phyloP scores from a whole-genome alignment of 2,797 vertebrate genomes.

The Carapus acus region DNA sequence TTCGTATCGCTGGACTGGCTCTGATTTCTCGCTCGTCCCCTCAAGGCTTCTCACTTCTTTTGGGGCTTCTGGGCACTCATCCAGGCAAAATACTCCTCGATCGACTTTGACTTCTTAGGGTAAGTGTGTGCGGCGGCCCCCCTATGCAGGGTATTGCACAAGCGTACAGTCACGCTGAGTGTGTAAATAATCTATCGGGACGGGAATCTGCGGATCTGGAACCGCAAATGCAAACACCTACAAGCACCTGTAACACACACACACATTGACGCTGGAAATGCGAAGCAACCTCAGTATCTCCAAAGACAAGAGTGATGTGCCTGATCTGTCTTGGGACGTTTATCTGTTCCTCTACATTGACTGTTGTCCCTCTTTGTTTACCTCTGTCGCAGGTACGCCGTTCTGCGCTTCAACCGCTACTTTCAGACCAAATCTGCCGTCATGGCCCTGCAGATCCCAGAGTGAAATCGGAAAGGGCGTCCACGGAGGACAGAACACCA shows the following conservation, averaged over 20 bases:
- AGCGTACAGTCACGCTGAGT: not conserved
- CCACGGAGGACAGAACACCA: not conserved
- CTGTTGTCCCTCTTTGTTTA: not conserved
- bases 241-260: no score
- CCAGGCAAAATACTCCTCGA: slow-evolving; percentile 93
- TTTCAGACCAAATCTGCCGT: slow-evolving; percentile 90
- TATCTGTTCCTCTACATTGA: no score
- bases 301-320: not conserved
- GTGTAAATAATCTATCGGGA: slow-evolving; percentile 19
- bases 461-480: slow-evolving; percentile 63
- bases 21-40: slow-evolving; percentile 25
- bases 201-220: slow-evolving; percentile 17
- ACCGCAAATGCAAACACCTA: slow-evolving; percentile 13
- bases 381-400: slow-evolving; percentile 79
- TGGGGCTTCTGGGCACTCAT: slow-evolving; percentile 98
- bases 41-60: slow-evolving; percentile 92
- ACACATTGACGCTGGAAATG: no score
- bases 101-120: slow-evolving; percentile 95
- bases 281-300: no score
- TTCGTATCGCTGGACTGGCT: slow-evolving; percentile 3
- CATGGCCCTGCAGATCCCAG: slow-evolving; percentile 80
- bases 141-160: slow-evolving; percentile 2
- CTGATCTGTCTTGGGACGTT: no score
- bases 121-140: slow-evolving; percentile 58
- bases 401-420: slow-evolving; percentile 92